Evolutionary conservation across 2,888 invertebrate species (phyloP), one percentile per base, ranked within the genome.

Genomic region (Hirtodrosophila alboralis): DNA sequence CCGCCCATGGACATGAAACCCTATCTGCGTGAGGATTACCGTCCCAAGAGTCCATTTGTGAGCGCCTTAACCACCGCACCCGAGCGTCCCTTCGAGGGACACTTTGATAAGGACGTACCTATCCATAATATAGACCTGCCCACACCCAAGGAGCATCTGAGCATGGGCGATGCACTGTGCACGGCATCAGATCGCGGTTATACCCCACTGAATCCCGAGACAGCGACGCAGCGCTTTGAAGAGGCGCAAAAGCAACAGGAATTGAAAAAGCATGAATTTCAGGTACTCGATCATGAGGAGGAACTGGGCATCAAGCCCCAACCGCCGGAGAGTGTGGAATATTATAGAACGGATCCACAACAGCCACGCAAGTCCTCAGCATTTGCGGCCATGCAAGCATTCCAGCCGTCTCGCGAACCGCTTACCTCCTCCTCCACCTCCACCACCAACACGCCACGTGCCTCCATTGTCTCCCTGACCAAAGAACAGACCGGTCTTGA

Each of bases 41-140:
- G 91, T 45, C 91, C 92, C 27, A 91, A 92, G 33, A 94, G 94
- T 40, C 93, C 94, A 8, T 92, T 95, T 84, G 92, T 94, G 7
- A 92, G 92, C 49, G 95, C 95, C 9, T 89, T 95, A 45, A 94
- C 93, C 12, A 94, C 94, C 14, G 94, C 94, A 4, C 93, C 95
- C 0, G 93, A 94, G 34, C 93, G 93, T 8, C 93, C 94, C 0
- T 90, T 90, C 31, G 88, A 88, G 60, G 83, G 85, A 4, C 88
- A 88, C 36, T 91, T 93, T 18, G 92, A 92, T 18, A 89, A 91
- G 12, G 91, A 91, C 44, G 91, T 91, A 1, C 89, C 89, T 51
- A 90, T 90, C 16, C 90, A 91, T 53, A 54, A 87, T 26, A 80
- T 90, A 8, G 91, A 90, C 58, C 66, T 91, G 44, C 91, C 91